Evolutionary conservation across 2,888 invertebrate species (phyloP), one percentile per base, ranked within the genome.

Genomic region (Petrolisthes cinctipes): DNA sequence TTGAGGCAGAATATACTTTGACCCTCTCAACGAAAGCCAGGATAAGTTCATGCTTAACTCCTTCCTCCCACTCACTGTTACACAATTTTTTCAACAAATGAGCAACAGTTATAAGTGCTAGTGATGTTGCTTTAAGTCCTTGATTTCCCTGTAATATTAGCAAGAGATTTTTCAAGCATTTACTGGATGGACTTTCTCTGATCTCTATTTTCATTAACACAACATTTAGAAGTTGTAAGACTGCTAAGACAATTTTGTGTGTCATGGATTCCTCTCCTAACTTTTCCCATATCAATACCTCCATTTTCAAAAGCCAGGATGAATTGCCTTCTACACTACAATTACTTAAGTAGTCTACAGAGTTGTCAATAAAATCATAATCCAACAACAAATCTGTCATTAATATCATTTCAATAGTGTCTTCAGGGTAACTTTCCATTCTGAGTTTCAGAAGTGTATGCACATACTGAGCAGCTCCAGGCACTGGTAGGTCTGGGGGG

Each of bases 401-500:
- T 20, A 85, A 37, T n/a, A 53, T 17, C 66, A 73, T 53, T 81
- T 73, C 81, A 17, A 81, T 56, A 57, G n/a, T 61, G 53, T 75
- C 61, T 5, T 75, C 7, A 61, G 57, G 57, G 23, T 76, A 5
- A 51, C 51, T 20, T 4, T 73, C 14, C n/a, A 75, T 80, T 51
- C 57, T 81, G 5, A 56, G 57, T 53, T 56, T 86, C 6, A 51
- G 37, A 23, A 79, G 61, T 4, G 51, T 85, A 9, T 54, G 79
- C 4, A 6, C 20, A 68, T 78, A 88, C 71, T 88, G 81, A 9
- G 85, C 61, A 6, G 82, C 82, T 56, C 88, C 88, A n/a, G 88
- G 85, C 5, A 82, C 56, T 71, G 20, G 56, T 7, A 53, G 7
- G 20, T 57, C 53, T 7, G 37, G 14, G 7, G 51, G 53, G 9